Base-by-base conservation (phyloP, 1,140 invertebrate species). In the Lutraria rhynchaena region DNA sequence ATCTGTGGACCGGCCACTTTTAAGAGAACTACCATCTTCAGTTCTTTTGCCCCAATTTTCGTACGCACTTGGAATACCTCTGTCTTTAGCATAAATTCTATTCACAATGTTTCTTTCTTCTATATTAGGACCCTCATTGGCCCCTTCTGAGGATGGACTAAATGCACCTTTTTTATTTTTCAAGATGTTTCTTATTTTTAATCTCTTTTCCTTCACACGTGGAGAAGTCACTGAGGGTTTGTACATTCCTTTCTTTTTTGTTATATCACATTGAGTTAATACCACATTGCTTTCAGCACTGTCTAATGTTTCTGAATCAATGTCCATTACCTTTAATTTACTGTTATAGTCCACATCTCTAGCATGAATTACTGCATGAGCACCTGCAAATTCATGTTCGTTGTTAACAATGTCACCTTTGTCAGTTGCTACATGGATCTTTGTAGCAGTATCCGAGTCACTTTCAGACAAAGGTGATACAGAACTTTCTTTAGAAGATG, bases 141-240 rank as follows among this genome's bases (percentile, higher is more conserved):
- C 35, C 11, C 1, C 31, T 17, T 61, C 44, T 3, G 35, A 44
- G 0, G 69, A 41, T 19, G 69, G 78, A 27, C 44, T 65, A 65
- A 53, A 73, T 37, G 57, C 74, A 31, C 69, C 78, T 46, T 81
- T 81, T 51, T 61, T 81, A 27, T 49, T 35, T 53, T 81, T 81
- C 27, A 81, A 73, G 49, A 81, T 63, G 55, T 65, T 74, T 37
- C 49, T 71, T 31, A 81, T 33, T 63, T 63, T 73, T n/a, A 73
- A 37, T 65, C 46, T 73, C 44, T 81, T 81, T 41, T 81, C 70
- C 55, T 63, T 55, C 57, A 65, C 46, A 63, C 78, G 49, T 60
- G 78, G 78, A 9, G 78, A 81, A 4, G 65, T 63, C 13, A 65
- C 61, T 0, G 31, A 44, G 17, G 75, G 75, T 17, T 77, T 60